Base-by-base conservation (phyloP, 2,113 vertebrate genomes). In the Toxotes chatareus region DNA sequence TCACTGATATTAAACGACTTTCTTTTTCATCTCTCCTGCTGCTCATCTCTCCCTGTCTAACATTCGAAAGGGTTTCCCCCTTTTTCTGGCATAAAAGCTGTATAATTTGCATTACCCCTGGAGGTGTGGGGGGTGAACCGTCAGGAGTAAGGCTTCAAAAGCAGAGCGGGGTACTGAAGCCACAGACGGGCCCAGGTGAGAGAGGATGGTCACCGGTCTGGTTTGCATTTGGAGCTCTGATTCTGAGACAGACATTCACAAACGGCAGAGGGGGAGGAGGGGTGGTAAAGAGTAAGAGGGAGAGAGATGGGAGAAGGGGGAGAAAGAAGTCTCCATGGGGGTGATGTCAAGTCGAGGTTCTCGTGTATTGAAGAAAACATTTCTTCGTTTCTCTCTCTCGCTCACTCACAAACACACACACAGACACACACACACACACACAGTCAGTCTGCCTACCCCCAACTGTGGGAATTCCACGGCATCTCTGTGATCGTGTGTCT, bases 401-500 rank as follows among this genome's bases (percentile, higher is more conserved):
- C 46, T 72, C 51, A 49, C 80, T 79, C 76, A 23, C 73, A 67
- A 70, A 64, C 70, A 68, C 76, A 49, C 79, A 67, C 61, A 55
- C 82, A 81, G 74, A 31, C 78, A 62, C 68, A 57, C 80, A 23
- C 76, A 60, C 71, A 57, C 80, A 42, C 53, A 66, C 71, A 80
- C 76, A 56, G 76, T 75, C 81, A 42, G 80, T 55, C 84, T 49
- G 63, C 74, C 51, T 64, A 42, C 88, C 82, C 85, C 90, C 91
- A 78, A 83, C 95, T 96, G 94, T 95, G 95, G 95, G 96, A 96
- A 96, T 97, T 97, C 96, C 94, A 94, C 95, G 88, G 94, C 96
- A 94, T 96, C 94, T 95, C 96, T 97, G 96, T 97, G 96, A 98
- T 97, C 96, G 94, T 91, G 85, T 84, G 85, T 92, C 97, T 99